phyloP scores from a whole-genome alignment of 1,140 invertebrate species.

The Panagrolaimus sp. region DNA sequence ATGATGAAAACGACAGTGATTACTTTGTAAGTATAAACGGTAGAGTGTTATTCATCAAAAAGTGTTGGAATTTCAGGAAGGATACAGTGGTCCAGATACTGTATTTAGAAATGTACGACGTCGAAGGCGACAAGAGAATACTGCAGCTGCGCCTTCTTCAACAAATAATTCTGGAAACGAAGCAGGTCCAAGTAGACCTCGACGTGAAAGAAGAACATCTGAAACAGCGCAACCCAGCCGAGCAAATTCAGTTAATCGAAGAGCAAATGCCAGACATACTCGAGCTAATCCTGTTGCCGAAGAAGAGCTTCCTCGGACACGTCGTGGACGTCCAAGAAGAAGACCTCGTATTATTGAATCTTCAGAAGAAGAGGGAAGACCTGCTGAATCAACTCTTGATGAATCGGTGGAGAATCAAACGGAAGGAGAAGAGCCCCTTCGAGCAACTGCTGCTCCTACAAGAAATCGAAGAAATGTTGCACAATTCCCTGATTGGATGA shows the following conservation, averaged over 20 bases:
- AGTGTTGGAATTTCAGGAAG: conserved; percentile 14
- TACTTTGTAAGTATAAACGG: neutral
- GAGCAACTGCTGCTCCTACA: neutral
- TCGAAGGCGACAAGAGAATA: conserved; percentile 7
- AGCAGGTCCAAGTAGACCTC: conserved; percentile 4
- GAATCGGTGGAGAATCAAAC: neutral
- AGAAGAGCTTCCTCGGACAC: neutral
- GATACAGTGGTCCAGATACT: conserved; percentile 16
- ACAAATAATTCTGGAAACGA: neutral
- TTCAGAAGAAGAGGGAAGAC: conserved; percentile 14
- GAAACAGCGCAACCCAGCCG: neutral
- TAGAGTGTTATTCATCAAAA: neutral
- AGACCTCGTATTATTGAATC: conserved; percentile 14
- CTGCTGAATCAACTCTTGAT: neutral
- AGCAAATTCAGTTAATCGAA: neutral
- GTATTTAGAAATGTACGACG: conserved; percentile 21
- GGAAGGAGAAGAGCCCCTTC: neutral
- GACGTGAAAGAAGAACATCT: conserved; percentile 5
- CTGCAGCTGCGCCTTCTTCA: conserved; percentile 15
- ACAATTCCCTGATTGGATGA: conserved; percentile 79
- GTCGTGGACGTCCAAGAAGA: conserved; percentile 15
- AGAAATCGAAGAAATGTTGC: neutral
- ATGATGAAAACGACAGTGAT: conserved; percentile 3
- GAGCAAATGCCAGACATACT: neutral
- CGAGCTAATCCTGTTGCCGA: conserved; percentile 1